Base-by-base conservation (phyloP, 2,797 vertebrate genomes). In the Pitangus sulphuratus region DNA sequence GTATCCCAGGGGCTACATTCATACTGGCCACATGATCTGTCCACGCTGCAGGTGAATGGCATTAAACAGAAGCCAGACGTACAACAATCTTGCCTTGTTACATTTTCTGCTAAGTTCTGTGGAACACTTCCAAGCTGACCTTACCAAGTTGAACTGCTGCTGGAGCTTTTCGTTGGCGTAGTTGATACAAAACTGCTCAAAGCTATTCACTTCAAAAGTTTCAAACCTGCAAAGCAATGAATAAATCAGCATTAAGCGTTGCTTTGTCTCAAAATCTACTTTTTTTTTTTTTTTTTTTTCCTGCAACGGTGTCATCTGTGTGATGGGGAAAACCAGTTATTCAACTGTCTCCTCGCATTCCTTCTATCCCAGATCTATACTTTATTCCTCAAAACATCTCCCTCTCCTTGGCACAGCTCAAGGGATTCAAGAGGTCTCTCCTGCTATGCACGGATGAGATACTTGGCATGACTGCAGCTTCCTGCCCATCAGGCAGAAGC, bases 111-210 rank as follows among this genome's bases (percentile, higher is more conserved):
- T 8, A 8, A 5, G 14, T 61, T 78, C n/a, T 17, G 14, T 19
- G 62, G 84, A 72, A 78, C 1, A 0, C 50, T 84, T 77, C 81
- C 81, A 77, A 77, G 54, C 28, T 31, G 53, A 76, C 53, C 99
- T 98, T 97, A 99, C 99, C 94, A 97, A 99, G 97, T 99, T 99
- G 96, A 99, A 99, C 97, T 99, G 99, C 96, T 99, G 99, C 97
- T 99, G 99, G n/a, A 99, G 98, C 80, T 99, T 99, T 95, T 99
- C 99, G 1, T 99, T 99, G 89, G 99, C 99, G 0, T 99, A 99
- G 98, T 99, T 99, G 98, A 99, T 99, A 96, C 99, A 99, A 91
- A 99, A 99, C 98, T 99, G 99, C 83, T 99, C 99, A 44, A 99
- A 99, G 94, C 99, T 99, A 97, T 99, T 99, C 30, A 99, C 93